A percentile compares a stretch with the other conserved stretches of the same genome.
Conservation (phyloP, 1,140 invertebrate genomes). For the Atta colombica region DNA sequence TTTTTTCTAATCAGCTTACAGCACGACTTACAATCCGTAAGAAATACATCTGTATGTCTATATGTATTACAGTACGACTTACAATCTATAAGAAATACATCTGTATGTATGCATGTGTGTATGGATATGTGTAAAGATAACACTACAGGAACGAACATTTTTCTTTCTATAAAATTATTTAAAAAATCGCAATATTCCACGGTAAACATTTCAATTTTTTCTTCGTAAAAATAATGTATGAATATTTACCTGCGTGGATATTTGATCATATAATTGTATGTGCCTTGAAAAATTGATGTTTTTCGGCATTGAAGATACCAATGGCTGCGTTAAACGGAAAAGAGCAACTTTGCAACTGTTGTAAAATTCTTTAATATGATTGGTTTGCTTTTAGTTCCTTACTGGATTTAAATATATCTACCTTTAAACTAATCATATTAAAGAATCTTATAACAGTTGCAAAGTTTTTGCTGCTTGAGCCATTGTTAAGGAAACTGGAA, state of each 20-base stretch:
- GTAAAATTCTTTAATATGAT: no score
- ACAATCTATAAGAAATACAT: constrained; percentile 25
- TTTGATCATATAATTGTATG: not conserved
- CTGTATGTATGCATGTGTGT: constrained; percentile 4
- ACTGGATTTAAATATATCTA: no score
- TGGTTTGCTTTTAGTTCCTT: no score
- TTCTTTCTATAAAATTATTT: constrained; percentile 18
- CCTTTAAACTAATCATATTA: no score
- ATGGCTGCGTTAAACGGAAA: no score
- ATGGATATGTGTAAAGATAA: not conserved
- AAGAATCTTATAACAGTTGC: no score
- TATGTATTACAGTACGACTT: not conserved
- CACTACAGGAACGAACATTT: constrained; percentile 27
- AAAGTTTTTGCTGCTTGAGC: no score
- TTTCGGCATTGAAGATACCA: not conserved
- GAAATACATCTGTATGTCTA: constrained; percentile 7
- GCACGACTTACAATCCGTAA: not conserved
- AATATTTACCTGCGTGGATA: constrained; percentile 9
- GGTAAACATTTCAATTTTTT: not conserved
- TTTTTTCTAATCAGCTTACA: not conserved
- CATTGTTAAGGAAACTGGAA: constrained; percentile 4
- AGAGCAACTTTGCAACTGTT: no score
- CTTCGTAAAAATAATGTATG: constrained; percentile 14
- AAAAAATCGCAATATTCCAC: not conserved
- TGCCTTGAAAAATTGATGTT: not conserved